These are phyloP conservation scores for Melanocharis versteri DNA, from an alignment of 2,113 vertebrate genomes.

Conservation along the genomic window DNA sequence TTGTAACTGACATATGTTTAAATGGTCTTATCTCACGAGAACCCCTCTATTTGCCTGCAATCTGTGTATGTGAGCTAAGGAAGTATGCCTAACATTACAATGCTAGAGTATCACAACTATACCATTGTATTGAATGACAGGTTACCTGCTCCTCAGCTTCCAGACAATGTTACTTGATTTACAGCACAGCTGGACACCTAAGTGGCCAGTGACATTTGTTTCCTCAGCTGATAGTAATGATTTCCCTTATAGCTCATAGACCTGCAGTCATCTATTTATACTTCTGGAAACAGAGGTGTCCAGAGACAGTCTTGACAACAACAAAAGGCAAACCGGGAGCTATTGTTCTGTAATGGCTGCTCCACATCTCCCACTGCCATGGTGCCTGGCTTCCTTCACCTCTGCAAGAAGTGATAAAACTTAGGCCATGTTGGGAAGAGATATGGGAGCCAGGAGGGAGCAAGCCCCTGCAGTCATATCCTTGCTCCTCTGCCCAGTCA, in stretches of 20 bases:
- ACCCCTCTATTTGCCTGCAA: neutral
- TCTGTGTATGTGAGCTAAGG: neutral
- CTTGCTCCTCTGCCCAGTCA: neutral
- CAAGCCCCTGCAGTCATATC: neutral
- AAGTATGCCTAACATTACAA: neutral
- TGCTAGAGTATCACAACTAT: neutral
- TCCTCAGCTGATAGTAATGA: neutral
- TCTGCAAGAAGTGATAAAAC: neutral
- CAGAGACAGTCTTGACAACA: neutral
- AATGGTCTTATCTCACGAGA: neutral
- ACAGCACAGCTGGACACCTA: neutral
- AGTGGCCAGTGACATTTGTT: neutral
- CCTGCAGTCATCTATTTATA: neutral
- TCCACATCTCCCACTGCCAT: neutral
- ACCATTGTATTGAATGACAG: neutral
- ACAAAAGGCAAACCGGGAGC: neutral
- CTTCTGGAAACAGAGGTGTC: neutral
- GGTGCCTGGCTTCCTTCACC: neutral
- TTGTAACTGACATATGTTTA: constrained; percentile 65
- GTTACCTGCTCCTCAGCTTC: neutral
- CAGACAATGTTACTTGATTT: neutral
- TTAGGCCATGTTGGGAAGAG: neutral
- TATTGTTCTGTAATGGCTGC: neutral
- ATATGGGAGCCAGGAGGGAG: neutral
- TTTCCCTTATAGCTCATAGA: neutral